These are phyloP conservation scores for Sorex fumeus DNA, from an alignment of 2,113 vertebrate species.

Conservation along the genomic window DNA sequence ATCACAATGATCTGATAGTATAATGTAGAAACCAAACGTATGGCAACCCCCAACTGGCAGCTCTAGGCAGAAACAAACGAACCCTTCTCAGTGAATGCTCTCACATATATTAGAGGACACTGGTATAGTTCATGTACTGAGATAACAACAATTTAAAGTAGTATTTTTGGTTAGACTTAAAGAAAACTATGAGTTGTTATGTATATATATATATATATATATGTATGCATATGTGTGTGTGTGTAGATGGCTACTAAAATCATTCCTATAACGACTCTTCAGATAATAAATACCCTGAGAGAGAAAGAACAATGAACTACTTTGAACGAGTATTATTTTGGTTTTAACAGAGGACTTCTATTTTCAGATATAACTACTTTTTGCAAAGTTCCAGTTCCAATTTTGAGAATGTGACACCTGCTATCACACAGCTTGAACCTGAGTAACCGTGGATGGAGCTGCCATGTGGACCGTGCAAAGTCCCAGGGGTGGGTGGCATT, in stretches of 20 bases:
- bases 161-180: constrained; percentile 36
- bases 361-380: not conserved
- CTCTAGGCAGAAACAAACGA: constrained; percentile 31
- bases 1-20: not conserved
- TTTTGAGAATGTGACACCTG: not conserved
- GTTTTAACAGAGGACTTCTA: constrained; percentile 23
- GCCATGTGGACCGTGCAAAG: not conserved
- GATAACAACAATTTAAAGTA: not conserved
- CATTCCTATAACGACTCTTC: not conserved
- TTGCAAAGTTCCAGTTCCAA: not conserved
- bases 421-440: not conserved
- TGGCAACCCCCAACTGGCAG: not conserved
- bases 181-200: not conserved
- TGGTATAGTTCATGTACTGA: not conserved
- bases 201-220: too few relatives aligned
- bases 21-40: constrained; percentile 23
- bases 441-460: not conserved
- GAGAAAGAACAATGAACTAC: constrained; percentile 13
- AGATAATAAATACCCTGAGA: constrained; percentile 20
- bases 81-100: not conserved
- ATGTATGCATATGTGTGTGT: not conserved
- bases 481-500: not conserved
- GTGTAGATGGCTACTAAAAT: not conserved
- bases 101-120: constrained; percentile 19
- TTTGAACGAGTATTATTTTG: constrained; percentile 51